Evolutionary conservation across 2,888 invertebrate species (phyloP), one percentile per base, ranked within the genome.

Genomic region (Agrilus cyanescens): DNA sequence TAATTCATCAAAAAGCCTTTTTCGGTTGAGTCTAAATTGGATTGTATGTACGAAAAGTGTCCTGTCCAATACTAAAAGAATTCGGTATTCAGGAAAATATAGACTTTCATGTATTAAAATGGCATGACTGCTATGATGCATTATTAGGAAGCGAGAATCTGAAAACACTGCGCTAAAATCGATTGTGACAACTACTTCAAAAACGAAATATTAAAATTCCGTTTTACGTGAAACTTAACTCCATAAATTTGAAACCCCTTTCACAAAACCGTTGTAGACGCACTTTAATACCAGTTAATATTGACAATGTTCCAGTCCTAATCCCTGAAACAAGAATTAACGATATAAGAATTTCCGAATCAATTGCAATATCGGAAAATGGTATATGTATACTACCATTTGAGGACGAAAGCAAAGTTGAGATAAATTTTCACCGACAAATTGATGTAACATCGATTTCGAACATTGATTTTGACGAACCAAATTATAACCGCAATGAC

Each of bases 401-500:
- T n/a, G n/a, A n/a, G n/a, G n/a, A n/a, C n/a, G n/a, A n/a, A n/a
- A n/a, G n/a, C n/a, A n/a, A n/a, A n/a, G n/a, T n/a, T n/a, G n/a
- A n/a, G n/a, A n/a, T n/a, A n/a, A n/a, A n/a, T n/a, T n/a, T n/a
- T n/a, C n/a, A n/a, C n/a, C n/a, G n/a, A n/a, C n/a, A n/a, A n/a
- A n/a, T n/a, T n/a, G n/a, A n/a, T n/a, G n/a, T n/a, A n/a, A n/a
- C n/a, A n/a, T n/a, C n/a, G n/a, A n/a, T n/a, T n/a, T n/a, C n/a
- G 48, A 46, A 4, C 58, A 59, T 46, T 34, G 56, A 30, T 58
- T 49, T 33, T n/a, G n/a, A n/a, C n/a, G n/a, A n/a, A n/a, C n/a
- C n/a, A n/a, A n/a, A n/a, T n/a, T n/a, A n/a, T n/a, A n/a, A n/a
- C n/a, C n/a, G n/a, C n/a, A n/a, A n/a, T n/a, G n/a, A n/a, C n/a